Conservation (phyloP, 2,888 invertebrate genomes). For the Physocephala rufipes region DNA sequence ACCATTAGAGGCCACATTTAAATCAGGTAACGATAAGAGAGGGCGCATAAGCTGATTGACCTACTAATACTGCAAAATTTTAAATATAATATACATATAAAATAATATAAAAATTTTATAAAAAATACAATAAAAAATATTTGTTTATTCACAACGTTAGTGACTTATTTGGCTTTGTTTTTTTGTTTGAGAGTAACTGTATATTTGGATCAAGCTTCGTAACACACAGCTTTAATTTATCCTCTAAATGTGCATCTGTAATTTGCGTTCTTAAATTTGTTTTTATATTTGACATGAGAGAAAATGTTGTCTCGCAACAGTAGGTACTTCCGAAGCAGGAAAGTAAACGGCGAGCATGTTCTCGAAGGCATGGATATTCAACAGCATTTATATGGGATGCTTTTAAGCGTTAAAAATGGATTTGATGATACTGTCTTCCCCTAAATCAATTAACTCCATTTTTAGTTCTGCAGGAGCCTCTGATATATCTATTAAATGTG, state of each 20-base stretch:
- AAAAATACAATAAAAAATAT: too few species aligned
- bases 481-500: conserved; percentile 6
- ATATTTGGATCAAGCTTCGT: conserved; percentile 7
- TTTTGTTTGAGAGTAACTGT: neutral
- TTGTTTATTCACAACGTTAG: too few species aligned
- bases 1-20: too few species aligned
- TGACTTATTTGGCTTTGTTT: too few species aligned
- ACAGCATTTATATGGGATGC: neutral
- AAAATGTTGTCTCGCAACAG: conserved; percentile 7
- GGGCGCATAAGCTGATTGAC: too few species aligned
- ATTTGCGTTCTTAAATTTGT: conserved; percentile 14
- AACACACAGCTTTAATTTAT: conserved; percentile 7
- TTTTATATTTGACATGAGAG: neutral
- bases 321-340: too few species aligned
- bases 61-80: too few species aligned
- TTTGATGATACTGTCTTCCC: too few species aligned
- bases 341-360: neutral
- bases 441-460: neutral
- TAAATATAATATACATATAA: too few species aligned
- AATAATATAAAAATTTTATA: too few species aligned
- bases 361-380: conserved; percentile 10
- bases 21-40: too few species aligned
- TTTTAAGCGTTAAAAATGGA: too few species aligned
- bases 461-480: neutral
- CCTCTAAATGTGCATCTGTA: conserved; percentile 7